Conservation (phyloP, 2,888 invertebrate genomes). For the Pristionchus maxplancki region DNA sequence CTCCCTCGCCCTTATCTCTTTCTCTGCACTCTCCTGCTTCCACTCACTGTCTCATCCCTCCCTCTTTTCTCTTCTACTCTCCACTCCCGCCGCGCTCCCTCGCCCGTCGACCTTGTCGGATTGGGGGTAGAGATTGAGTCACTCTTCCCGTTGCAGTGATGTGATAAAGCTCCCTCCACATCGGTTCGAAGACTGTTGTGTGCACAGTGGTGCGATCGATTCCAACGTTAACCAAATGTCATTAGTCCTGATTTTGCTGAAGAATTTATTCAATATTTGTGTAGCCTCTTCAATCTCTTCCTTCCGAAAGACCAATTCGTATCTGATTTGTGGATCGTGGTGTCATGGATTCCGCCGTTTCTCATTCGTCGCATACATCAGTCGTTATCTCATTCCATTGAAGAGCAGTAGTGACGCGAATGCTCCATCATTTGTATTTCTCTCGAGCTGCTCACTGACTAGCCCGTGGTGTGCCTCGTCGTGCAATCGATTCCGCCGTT, state of each 20-base stretch:
- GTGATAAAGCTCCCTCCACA: slow-evolving; percentile 19
- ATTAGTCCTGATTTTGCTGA: background rate
- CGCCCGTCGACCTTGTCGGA: slow-evolving; percentile 38
- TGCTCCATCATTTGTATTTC: background rate
- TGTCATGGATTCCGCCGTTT: background rate
- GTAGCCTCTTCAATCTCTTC: background rate
- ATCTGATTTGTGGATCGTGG: background rate
- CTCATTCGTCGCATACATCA: background rate
- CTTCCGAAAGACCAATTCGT: background rate
- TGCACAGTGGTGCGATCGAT: background rate
- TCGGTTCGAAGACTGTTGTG: background rate
- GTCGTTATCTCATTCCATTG: background rate
- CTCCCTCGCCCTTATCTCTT: background rate
- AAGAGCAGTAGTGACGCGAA: background rate
- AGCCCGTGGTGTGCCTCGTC: background rate
- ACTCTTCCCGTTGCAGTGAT: background rate
- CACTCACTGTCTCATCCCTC: background rate
- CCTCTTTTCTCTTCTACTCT: background rate
- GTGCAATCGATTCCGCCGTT: slow-evolving; percentile 19
- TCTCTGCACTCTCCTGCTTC: background rate
- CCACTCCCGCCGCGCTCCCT: background rate
- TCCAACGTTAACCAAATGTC: background rate
- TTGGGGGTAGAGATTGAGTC: slow-evolving; percentile 40
- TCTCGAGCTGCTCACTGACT: background rate
- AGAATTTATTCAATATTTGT: background rate